phyloP scores from a whole-genome alignment of 2,113 vertebrate species.

The Istiophorus platypterus region DNA sequence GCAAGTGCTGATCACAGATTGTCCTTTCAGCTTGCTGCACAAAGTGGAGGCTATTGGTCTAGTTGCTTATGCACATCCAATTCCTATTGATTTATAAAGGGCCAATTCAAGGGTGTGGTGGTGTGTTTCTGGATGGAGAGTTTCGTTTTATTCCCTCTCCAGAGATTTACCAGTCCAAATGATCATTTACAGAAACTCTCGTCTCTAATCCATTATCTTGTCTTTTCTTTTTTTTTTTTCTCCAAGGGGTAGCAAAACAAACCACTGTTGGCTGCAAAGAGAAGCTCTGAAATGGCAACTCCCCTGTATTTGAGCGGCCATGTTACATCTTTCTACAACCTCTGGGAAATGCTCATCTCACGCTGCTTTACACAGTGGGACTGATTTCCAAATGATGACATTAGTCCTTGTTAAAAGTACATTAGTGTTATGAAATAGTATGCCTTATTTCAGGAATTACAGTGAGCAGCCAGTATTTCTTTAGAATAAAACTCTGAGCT shows the following conservation, averaged over 20 bases:
- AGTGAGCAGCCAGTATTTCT: slow-evolving; percentile 28
- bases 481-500: slow-evolving; percentile 32
- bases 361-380: slow-evolving; percentile 35
- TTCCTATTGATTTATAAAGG: slow-evolving; percentile 55
- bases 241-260: slow-evolving; percentile 15
- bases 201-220: slow-evolving; percentile 20
- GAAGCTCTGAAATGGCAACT: slow-evolving; percentile 25
- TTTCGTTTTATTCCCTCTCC: slow-evolving; percentile 35
- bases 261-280: slow-evolving; percentile 34
- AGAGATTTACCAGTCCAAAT: slow-evolving; percentile 36
- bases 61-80: slow-evolving; percentile 31
- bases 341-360: slow-evolving; percentile 44
- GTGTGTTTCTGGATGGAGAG: slow-evolving; percentile 21
- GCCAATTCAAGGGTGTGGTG: slow-evolving; percentile 32
- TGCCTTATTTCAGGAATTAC: slow-evolving; percentile 50
- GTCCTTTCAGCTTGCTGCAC: slow-evolving; percentile 24
- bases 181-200: slow-evolving; percentile 32
- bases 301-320: not conserved
- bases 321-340: slow-evolving; percentile 44
- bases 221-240: not conserved
- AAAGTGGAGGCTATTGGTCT: slow-evolving; percentile 39
- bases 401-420: slow-evolving; percentile 75
- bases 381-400: slow-evolving; percentile 51
- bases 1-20: slow-evolving; percentile 25
- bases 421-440: slow-evolving; percentile 71